Conservation (phyloP, 2,797 vertebrate genomes). For the Tenualosa ilisha region DNA sequence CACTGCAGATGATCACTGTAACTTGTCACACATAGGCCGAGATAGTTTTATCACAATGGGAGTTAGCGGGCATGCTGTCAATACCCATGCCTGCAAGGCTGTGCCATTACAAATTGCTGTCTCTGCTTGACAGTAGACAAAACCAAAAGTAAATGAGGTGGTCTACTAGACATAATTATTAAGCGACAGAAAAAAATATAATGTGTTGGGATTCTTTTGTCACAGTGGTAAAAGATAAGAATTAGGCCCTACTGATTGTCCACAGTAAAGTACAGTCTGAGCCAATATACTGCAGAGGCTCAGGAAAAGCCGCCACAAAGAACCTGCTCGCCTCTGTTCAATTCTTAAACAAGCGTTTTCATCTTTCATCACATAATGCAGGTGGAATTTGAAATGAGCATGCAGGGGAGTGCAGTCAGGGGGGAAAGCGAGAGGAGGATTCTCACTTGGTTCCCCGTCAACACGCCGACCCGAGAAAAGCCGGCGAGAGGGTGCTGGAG, state of each 20-base stretch:
- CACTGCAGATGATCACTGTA: constrained; percentile 10
- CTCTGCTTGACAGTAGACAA: background rate
- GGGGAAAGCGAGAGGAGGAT: background rate
- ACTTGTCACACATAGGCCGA: background rate
- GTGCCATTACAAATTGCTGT: background rate
- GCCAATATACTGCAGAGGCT: background rate
- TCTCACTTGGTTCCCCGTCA: background rate
- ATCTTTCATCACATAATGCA: constrained; percentile 19
- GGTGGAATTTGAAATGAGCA: constrained; percentile 16
- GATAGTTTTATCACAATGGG: background rate
- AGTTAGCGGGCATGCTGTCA: background rate
- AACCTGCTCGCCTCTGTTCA: background rate
- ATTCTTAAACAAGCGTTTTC: background rate
- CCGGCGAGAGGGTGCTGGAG: constrained; percentile 11
- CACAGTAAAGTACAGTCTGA: background rate
- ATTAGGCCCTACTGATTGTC: background rate
- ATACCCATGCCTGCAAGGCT: background rate
- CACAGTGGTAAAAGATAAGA: background rate
- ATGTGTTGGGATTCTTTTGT: background rate
- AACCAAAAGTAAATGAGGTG: background rate
- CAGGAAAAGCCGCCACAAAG: background rate
- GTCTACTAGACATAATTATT: background rate
- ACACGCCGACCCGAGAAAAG: background rate
- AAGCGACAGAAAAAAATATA: background rate
- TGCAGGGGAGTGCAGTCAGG: background rate